These are phyloP conservation scores for Augochlorella aurata DNA, from an alignment of 2,888 invertebrate genomes.

Conservation along the genomic window DNA sequence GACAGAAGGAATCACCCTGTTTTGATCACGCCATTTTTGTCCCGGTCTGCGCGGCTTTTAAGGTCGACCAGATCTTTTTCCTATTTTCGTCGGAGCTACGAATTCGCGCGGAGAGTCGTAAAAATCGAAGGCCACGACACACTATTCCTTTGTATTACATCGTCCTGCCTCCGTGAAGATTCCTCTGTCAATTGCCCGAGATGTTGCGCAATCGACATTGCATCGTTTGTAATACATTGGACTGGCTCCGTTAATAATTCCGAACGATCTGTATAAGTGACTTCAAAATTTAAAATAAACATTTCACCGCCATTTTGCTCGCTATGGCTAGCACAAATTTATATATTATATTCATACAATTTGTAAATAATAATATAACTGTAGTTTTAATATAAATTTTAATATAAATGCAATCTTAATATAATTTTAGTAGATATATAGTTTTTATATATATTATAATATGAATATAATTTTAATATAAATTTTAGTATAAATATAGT, in stretches of 20 bases:
- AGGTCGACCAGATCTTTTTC: slow-evolving; percentile 25
- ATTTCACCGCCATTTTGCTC: no score
- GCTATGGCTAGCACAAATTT: no score
- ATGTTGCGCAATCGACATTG: background rate
- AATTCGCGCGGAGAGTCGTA: slow-evolving; percentile 6
- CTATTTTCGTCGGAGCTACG: background rate
- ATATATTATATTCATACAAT: no score
- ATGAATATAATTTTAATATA: no score
- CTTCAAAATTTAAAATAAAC: no score
- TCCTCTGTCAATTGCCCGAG: background rate
- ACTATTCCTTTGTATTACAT: background rate
- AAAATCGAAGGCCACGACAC: slow-evolving; percentile 41
- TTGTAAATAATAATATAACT: no score
- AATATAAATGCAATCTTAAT: no score
- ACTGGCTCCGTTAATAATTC: background rate
- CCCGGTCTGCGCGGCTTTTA: background rate
- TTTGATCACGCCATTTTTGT: slow-evolving; percentile 7
- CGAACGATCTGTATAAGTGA: background rate
- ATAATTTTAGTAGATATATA: no score
- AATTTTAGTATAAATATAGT: no score
- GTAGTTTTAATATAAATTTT: no score
- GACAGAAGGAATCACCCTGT: background rate
- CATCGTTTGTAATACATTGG: background rate
- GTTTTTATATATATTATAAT: no score
- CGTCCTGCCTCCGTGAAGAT: background rate